Evolutionary conservation across 1,140 invertebrate species (phyloP).

Genomic region (Macrocentrus cingulum): DNA sequence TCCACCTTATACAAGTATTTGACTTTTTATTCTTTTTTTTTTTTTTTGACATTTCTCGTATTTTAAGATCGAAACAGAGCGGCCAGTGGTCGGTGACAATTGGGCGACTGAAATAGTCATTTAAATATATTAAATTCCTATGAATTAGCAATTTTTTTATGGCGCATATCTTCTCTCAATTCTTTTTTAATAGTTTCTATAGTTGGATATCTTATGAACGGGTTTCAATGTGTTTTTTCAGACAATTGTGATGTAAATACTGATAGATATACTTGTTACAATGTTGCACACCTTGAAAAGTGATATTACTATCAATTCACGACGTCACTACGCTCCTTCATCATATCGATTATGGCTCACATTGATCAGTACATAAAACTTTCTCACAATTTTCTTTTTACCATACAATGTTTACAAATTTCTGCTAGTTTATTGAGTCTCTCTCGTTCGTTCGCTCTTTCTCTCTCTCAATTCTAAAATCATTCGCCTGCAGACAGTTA

Average conservation of each 20-base stretch:
- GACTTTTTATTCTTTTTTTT: neutral
- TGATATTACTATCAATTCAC: neutral
- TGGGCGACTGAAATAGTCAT: too few relatives aligned
- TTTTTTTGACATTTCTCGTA: neutral
- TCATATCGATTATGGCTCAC: conserved; percentile 18
- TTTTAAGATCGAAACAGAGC: conserved; percentile 10
- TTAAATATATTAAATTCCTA: too few relatives aligned
- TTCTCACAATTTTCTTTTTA: neutral
- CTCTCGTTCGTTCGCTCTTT: conserved; percentile 7
- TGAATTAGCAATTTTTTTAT: too few relatives aligned
- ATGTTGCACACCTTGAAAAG: conserved; percentile 12
- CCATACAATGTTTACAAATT: conserved; percentile 20
- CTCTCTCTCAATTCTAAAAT: neutral
- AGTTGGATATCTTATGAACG: conserved; percentile 16
- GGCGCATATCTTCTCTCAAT: too few relatives aligned
- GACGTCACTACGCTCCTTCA: neutral
- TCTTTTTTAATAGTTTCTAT: too few relatives aligned
- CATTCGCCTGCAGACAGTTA: conserved; percentile 3
- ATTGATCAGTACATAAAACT: conserved; percentile 20
- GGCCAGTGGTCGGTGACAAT: conserved; percentile 13
- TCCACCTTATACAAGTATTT: conserved; percentile 6
- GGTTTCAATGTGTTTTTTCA: conserved; percentile 29
- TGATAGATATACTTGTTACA: conserved; percentile 37
- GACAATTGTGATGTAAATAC: conserved; percentile 36
- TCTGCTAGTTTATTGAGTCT: conserved; percentile 33